A percentile compares a stretch with the other conserved stretches of the same genome.
phyloP scores from a whole-genome alignment of 2,888 invertebrate genomes.

The Harpalus rufipes region DNA sequence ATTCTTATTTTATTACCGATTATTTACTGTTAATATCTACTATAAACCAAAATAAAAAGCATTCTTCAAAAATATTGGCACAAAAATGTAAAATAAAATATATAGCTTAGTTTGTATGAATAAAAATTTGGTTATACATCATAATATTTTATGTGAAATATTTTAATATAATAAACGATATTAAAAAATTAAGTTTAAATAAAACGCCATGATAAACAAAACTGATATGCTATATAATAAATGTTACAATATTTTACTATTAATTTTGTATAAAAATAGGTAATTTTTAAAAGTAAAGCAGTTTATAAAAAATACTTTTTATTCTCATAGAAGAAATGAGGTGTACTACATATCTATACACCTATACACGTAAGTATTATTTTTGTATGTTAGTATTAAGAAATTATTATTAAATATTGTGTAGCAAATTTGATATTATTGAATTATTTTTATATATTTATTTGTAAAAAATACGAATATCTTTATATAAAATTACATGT shows the following conservation, averaged over 20 bases:
- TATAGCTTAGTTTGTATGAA: conserved; percentile 50
- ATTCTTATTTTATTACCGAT: conserved; percentile 29
- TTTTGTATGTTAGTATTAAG: not conserved
- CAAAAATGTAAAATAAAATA: conserved; percentile 59
- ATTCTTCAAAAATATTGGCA: conserved; percentile 56
- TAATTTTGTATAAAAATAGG: conserved; percentile 16
- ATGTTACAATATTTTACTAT: not conserved
- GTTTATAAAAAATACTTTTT: conserved; percentile 10
- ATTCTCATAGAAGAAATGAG: not conserved
- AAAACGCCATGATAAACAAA: conserved; percentile 4
- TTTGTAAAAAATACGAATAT: conserved; percentile 4
- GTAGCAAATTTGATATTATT: no score
- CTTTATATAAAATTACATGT: not conserved
- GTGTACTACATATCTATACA: not conserved
- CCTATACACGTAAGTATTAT: not conserved
- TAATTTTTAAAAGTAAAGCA: not conserved
- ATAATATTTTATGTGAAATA: conserved; percentile 44
- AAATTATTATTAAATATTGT: not conserved
- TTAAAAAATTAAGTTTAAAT: conserved; percentile 33
- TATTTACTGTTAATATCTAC: conserved; percentile 38
- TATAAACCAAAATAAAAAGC: conserved; percentile 42
- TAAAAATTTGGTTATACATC: conserved; percentile 56
- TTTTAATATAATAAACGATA: conserved; percentile 38
- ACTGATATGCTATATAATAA: conserved; percentile 1
- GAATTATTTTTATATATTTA: not conserved